These are phyloP conservation scores for Echinometra lucunter DNA, from an alignment of 53 echinoderm and acorn worm genomes.

Conservation along the genomic window DNA sequence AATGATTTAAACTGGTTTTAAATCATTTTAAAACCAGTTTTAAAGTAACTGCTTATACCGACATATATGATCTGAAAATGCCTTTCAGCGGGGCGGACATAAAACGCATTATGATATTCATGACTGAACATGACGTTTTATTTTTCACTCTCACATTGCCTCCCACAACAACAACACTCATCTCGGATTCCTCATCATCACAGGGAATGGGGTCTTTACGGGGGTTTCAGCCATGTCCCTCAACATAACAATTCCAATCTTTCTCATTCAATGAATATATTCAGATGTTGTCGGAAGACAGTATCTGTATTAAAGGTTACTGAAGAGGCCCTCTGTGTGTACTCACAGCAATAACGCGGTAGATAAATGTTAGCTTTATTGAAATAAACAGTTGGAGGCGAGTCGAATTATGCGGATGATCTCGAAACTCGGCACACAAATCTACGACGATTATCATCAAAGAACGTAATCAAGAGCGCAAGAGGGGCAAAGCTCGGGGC, in stretches of 20 bases:
- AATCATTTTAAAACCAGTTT: too few species aligned
- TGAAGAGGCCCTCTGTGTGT: conserved; percentile 13
- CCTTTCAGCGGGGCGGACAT: background rate
- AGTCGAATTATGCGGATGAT: conserved; percentile 42
- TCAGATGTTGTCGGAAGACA: background rate
- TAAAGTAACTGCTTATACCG: too few species aligned
- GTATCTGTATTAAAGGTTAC: conserved; percentile 50
- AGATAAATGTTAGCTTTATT: conserved; percentile 61
- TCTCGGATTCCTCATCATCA: background rate
- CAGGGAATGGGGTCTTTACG: background rate
- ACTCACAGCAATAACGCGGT: conserved; percentile 38
- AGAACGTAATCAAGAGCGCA: conserved; percentile 29
- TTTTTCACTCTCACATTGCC: background rate
- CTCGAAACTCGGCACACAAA: conserved; percentile 29
- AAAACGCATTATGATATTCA: background rate
- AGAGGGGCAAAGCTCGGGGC: conserved; percentile 52
- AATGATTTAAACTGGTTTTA: too few species aligned
- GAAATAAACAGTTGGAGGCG: conserved; percentile 64
- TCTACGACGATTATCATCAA: conserved; percentile 52
- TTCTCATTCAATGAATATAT: conserved; percentile 35
- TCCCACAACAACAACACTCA: background rate
- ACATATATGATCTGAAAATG: too few species aligned
- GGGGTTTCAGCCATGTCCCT: background rate
- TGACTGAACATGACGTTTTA: background rate
- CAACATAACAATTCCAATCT: conserved; percentile 11